Conservation (phyloP, 2,113 vertebrate genomes). For the Oryzias curvinotus region DNA sequence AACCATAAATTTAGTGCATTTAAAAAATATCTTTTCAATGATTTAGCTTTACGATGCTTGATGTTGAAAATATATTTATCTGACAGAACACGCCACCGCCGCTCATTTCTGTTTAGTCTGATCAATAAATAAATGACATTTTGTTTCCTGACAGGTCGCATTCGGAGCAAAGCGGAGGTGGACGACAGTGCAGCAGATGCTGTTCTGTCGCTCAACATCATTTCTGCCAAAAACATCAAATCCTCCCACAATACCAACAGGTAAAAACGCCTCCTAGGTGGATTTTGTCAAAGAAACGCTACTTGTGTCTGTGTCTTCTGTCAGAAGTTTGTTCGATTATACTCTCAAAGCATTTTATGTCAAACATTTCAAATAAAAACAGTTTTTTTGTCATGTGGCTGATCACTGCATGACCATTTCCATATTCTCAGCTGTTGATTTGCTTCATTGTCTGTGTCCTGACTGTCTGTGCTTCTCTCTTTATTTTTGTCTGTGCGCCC, state of each 20-base stretch:
- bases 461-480: constrained; percentile 68
- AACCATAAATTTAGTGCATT: too few relatives aligned
- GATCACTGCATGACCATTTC: constrained; percentile 51
- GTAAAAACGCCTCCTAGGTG: constrained; percentile 56
- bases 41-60: constrained; percentile 9
- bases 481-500: constrained; percentile 61
- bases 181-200: constrained; percentile 90
- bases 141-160: constrained; percentile 79
- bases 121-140: neutral
- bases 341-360: too few relatives aligned
- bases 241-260: constrained; percentile 93
- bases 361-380: too few relatives aligned
- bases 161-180: constrained; percentile 92
- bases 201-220: constrained; percentile 94
- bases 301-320: too few relatives aligned
- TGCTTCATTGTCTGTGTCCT: constrained; percentile 64
- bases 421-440: constrained; percentile 45
- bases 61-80: constrained; percentile 1
- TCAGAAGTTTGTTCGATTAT: too few relatives aligned
- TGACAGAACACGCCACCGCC: neutral
- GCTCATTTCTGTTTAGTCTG: neutral
- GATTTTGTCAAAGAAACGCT: too few relatives aligned
- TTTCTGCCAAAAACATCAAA: constrained; percentile 96
- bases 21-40: constrained; percentile 7
- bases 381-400: neutral